Evolutionary conservation across 2,113 vertebrate genomes (phyloP).

Genomic region (Callaeas wilsoni): DNA sequence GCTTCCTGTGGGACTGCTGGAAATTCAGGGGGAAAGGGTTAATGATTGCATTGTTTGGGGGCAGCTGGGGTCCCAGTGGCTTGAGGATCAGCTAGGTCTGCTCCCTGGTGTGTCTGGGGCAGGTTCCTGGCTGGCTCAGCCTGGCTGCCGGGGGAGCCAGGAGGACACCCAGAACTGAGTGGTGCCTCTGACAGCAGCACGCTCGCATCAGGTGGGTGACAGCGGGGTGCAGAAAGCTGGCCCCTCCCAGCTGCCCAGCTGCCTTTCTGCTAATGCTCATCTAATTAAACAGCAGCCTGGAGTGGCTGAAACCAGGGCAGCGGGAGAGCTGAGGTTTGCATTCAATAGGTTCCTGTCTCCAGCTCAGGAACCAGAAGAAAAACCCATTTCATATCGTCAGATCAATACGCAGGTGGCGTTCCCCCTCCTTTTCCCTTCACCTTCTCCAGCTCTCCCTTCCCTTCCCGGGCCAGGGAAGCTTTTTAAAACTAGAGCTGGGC

Average conservation of each 20-base stretch:
- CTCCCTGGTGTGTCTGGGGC: not conserved
- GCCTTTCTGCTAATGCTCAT: slow-evolving; percentile 2
- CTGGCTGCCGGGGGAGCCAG: not conserved
- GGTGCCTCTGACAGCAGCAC: slow-evolving; percentile 29
- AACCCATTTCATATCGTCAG: not conserved
- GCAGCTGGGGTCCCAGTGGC: not conserved
- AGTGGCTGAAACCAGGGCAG: slow-evolving; percentile 32
- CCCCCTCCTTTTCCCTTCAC: not conserved
- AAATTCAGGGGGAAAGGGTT: not conserved
- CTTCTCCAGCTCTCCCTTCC: not conserved
- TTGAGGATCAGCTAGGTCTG: not conserved
- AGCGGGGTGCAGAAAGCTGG: not conserved
- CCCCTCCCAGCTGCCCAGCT: not conserved
- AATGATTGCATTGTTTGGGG: not conserved
- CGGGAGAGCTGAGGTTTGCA: not conserved
- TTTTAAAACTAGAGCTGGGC: not conserved
- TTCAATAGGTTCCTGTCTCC: not conserved
- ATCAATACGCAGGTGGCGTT: not conserved
- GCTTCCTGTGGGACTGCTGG: not conserved
- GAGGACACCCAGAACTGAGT: not conserved
- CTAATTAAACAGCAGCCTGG: slow-evolving; percentile 30
- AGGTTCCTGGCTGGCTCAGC: not conserved
- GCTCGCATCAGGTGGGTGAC: slow-evolving; percentile 12
- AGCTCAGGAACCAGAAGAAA: not conserved
- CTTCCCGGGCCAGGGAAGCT: not conserved